Conservation (phyloP, 2,888 invertebrate genomes). For the Malthinus flaveolus region DNA sequence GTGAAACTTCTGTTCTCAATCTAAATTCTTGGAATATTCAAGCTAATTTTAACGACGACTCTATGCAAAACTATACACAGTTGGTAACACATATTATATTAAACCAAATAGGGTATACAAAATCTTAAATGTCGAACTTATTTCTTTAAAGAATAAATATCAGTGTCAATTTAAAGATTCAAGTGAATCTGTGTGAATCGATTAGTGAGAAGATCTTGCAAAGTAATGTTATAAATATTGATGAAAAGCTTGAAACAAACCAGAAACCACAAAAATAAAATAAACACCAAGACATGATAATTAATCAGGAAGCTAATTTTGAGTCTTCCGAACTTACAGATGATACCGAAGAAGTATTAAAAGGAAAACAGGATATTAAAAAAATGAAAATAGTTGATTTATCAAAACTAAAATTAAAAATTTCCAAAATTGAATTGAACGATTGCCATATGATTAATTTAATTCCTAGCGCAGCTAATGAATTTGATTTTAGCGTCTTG, state of each 20-base stretch:
- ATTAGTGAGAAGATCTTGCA: not conserved
- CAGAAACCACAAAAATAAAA: not conserved
- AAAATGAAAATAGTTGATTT: not conserved
- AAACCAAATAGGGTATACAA: slow-evolving; percentile 42
- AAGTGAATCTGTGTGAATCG: not conserved
- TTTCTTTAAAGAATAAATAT: slow-evolving; percentile 5
- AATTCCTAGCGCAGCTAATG: slow-evolving; percentile 42
- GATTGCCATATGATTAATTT: slow-evolving; percentile 38
- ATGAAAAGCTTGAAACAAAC: not conserved
- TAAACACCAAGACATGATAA: too few relatives aligned
- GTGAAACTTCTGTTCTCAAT: slow-evolving; percentile 61
- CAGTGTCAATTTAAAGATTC: not conserved
- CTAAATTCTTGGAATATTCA: slow-evolving; percentile 66
- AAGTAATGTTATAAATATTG: too few relatives aligned
- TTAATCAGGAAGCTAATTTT: not conserved
- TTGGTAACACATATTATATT: slow-evolving; percentile 41
- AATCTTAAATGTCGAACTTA: slow-evolving; percentile 38
- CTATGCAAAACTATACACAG: slow-evolving; percentile 57
- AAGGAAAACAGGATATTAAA: not conserved
- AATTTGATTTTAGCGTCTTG: slow-evolving; percentile 24
- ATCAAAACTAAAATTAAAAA: slow-evolving; percentile 11
- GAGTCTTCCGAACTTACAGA: not conserved
- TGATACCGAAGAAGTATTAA: not conserved
- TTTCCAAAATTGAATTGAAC: slow-evolving; percentile 35
- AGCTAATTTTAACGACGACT: slow-evolving; percentile 67